phyloP scores from a whole-genome alignment of 2,113 vertebrate species.

The Pterophyllum scalare region DNA sequence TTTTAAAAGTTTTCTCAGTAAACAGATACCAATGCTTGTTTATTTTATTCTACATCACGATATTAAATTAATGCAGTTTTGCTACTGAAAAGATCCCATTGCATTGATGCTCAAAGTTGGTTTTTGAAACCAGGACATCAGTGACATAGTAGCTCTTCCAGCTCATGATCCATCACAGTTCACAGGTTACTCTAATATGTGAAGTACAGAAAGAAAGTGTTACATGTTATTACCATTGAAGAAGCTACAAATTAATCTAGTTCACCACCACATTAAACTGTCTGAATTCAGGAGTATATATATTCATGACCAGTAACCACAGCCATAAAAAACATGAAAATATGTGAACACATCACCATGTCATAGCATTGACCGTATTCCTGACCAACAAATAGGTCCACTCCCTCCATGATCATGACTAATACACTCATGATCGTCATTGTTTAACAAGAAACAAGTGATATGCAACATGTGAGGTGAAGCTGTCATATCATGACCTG shows the following conservation, averaged over 20 bases:
- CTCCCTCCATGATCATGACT: neutral
- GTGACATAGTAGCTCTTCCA: neutral
- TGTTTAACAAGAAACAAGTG: neutral
- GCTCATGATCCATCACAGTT: no score
- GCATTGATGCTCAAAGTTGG: neutral
- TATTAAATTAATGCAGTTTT: neutral
- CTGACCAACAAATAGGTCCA: neutral
- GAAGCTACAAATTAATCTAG: neutral
- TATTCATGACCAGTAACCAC: no score
- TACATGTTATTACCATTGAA: neutral
- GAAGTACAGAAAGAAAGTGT: neutral
- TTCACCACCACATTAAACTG: neutral
- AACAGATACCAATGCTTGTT: neutral
- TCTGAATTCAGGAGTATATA: neutral
- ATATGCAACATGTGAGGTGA: neutral
- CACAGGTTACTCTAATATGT: neutral
- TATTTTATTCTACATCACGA: neutral
- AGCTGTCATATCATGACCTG: neutral
- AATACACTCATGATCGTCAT: neutral
- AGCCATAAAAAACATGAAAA: neutral
- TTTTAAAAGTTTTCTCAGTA: neutral
- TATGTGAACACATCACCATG: neutral
- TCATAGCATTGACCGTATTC: neutral
- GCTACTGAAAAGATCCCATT: neutral
- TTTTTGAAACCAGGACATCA: neutral